Conservation (phyloP, 2,888 invertebrate genomes). For the Lagria hirta region DNA sequence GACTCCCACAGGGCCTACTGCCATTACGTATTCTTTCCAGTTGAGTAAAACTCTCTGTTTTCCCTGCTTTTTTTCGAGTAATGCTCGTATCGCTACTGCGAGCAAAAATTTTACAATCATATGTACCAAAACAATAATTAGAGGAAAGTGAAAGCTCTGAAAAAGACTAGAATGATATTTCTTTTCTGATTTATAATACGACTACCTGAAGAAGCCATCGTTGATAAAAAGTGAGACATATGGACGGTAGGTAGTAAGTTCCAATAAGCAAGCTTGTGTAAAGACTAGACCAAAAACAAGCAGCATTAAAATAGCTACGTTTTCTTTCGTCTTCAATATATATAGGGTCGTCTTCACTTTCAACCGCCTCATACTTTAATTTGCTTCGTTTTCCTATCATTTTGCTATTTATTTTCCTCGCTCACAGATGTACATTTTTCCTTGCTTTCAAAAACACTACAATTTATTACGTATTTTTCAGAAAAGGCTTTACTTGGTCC, state of each 20-base stretch:
- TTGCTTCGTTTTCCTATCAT: constrained; percentile 41
- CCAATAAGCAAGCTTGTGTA: constrained; percentile 63
- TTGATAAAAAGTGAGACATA: constrained; percentile 96
- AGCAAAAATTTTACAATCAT: constrained; percentile 84
- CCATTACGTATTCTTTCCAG: constrained; percentile 75
- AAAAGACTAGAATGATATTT: too few relatives aligned
- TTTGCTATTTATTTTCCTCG: constrained; percentile 22
- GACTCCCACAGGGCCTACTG: constrained; percentile 82
- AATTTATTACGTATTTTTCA: too few relatives aligned
- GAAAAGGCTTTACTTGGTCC: too few relatives aligned
- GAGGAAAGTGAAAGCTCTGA: constrained; percentile 84
- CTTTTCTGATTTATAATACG: too few relatives aligned
- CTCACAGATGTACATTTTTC: too few relatives aligned
- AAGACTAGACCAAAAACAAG: constrained; percentile 50
- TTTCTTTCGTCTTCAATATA: constrained; percentile 44
- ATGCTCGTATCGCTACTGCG: constrained; percentile 68
- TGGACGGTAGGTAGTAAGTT: constrained; percentile 87
- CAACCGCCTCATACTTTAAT: constrained; percentile 43
- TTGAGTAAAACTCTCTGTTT: constrained; percentile 68
- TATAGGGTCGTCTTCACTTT: constrained; percentile 39
- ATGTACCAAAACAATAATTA: constrained; percentile 89
- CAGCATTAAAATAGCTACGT: constrained; percentile 43
- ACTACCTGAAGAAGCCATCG: constrained; percentile 84
- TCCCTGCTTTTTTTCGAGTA: constrained; percentile 60
- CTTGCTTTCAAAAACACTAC: too few relatives aligned